A percentile compares a stretch with the other conserved stretches of the same genome.
Evolutionary conservation across 2,113 vertebrate species (phyloP).

Genomic region (Vanacampus margaritifer): DNA sequence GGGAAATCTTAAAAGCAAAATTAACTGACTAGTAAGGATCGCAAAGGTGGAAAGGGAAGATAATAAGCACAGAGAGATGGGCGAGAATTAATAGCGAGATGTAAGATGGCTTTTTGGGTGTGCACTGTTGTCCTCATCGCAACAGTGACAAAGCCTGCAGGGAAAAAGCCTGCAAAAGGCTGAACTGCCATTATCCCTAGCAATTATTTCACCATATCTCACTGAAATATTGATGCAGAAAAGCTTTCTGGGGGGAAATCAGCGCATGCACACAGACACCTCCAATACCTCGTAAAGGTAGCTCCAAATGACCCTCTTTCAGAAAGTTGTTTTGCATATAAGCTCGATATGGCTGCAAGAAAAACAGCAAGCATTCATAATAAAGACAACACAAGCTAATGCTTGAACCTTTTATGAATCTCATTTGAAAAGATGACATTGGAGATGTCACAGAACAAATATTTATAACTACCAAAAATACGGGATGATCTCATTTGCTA

Average conservation of each 20-base stretch:
- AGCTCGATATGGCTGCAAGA: not conserved
- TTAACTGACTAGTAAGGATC: constrained; percentile 3
- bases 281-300: constrained; percentile 15
- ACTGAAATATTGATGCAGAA: constrained; percentile 27
- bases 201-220: constrained; percentile 55
- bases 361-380: constrained; percentile 16
- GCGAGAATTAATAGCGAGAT: constrained; percentile 39
- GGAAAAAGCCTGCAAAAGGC: constrained; percentile 28
- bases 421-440: constrained; percentile 58
- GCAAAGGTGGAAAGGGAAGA: constrained; percentile 21
- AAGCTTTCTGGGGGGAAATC: constrained; percentile 15
- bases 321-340: constrained; percentile 5
- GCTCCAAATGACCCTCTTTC: constrained; percentile 18
- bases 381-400: constrained; percentile 25
- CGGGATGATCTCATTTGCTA: constrained; percentile 41
- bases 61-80: constrained; percentile 19
- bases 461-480: constrained; percentile 49
- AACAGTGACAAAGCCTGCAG: constrained; percentile 34
- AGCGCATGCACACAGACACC: constrained; percentile 13
- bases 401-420: constrained; percentile 56
- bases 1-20: constrained; percentile 16
- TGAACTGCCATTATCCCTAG: constrained; percentile 40
- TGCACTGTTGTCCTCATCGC: constrained; percentile 27
- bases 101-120: constrained; percentile 24
- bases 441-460: constrained; percentile 49